Base-by-base conservation (phyloP, 2,113 vertebrate genomes). In the Paracanthobrama guichenoti region DNA sequence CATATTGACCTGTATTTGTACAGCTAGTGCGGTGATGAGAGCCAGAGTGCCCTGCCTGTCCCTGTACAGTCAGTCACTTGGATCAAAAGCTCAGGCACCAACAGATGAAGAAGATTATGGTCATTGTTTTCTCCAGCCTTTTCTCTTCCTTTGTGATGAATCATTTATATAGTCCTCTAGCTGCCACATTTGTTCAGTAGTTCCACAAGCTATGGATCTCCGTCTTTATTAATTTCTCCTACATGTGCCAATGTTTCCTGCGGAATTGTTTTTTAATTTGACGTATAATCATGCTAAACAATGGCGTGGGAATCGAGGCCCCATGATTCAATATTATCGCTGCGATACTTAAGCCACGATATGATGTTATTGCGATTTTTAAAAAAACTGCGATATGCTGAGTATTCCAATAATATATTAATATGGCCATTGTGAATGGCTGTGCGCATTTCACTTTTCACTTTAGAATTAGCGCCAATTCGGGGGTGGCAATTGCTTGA, bases 131-230 rank as follows among this genome's bases (percentile, higher is more conserved):
- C 48, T 64, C 26, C 24, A 75, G 50, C 39, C 59, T 44, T 75
- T 77, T 83, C 44, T 35, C n/a, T 31, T 81, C 22, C 62, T 83
- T 67, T 73, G 48, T 64, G 39, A 86, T 87, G 7, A 87, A 89
- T 90, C 82, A 88, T 88, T 89, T 77, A 88, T 46, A 31, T 14
- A 31, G 80, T 39, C 72, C 82, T 69, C 77, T 84, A 67, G 53
- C 84, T 66, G 72, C 13, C 50, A 28, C 81, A 79, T 78, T 82
- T 67, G 26, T 35, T 79, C 71, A 18, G 69, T 60, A 76, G 59
- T 80, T 42, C 50, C 82, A 67, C 85, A 77, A 77, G 48, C 39
- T 55, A 55, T 82, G 16, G 72, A 76, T 80, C 31, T 53, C 0
- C 3, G 3, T 50, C 35, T 81, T 16, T 6, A 31, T 35, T 3